Percentiles rank a stretch among this genome's conserved stretches.
These are phyloP conservation scores for Fulmarus glacialis DNA, from an alignment of 2,113 vertebrate genomes.

Conservation along the genomic window DNA sequence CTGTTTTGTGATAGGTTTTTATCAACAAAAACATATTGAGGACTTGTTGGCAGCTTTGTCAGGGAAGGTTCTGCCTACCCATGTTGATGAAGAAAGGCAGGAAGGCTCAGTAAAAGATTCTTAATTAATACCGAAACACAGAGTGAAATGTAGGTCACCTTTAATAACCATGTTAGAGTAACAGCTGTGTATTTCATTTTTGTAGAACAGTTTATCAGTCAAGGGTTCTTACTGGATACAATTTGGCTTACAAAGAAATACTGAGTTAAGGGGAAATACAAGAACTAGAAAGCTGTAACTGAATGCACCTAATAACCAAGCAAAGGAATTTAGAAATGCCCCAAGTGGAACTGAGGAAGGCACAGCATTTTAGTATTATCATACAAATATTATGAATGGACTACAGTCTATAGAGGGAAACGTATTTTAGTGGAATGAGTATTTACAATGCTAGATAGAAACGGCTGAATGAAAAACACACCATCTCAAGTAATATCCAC, in stretches of 20 bases:
- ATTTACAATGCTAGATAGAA: neutral
- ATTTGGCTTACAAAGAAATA: neutral
- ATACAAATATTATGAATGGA: neutral
- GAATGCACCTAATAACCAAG: neutral
- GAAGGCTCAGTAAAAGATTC: neutral
- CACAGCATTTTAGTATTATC: neutral
- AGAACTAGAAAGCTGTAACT: neutral
- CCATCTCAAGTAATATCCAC: neutral
- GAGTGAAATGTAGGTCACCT: slow-evolving; percentile 26
- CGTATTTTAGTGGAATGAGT: neutral
- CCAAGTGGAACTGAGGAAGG: neutral
- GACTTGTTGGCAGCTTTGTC: neutral
- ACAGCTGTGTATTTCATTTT: neutral
- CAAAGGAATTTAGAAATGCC: neutral
- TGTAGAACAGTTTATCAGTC: neutral
- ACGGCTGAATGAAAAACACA: neutral
- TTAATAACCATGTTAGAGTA: neutral
- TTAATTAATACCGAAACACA: slow-evolving; percentile 16
- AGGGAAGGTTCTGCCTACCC: neutral
- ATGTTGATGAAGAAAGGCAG: neutral
- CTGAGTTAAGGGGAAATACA: neutral
- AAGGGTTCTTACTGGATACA: neutral
- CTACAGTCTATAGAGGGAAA: neutral
- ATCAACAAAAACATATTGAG: neutral
- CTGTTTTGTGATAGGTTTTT: neutral